Evolutionary conservation across 2,888 invertebrate species (phyloP).

Genomic region (Ligdia adustata): DNA sequence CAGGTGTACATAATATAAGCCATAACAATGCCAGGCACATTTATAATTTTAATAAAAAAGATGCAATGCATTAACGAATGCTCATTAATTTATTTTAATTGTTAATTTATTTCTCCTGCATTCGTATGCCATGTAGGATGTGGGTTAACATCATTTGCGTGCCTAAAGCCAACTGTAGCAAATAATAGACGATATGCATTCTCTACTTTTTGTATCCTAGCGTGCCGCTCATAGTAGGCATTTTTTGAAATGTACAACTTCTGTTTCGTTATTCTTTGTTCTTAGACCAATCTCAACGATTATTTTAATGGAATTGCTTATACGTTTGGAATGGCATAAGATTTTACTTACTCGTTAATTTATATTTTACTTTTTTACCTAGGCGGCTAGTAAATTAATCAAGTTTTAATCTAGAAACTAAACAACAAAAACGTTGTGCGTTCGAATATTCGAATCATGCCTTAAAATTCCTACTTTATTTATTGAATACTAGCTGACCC

Average conservation of each 20-base stretch:
- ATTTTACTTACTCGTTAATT: too few species aligned
- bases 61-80: neutral
- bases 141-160: slow-evolving; percentile 30
- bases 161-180: slow-evolving; percentile 26
- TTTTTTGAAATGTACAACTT: slow-evolving; percentile 4
- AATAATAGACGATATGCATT: slow-evolving; percentile 29
- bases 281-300: slow-evolving; percentile 5
- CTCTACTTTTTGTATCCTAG: slow-evolving; percentile 20
- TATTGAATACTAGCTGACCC: too few species aligned
- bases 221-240: slow-evolving; percentile 12
- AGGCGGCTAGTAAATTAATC: too few species aligned
- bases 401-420: too few species aligned
- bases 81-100: slow-evolving; percentile 10
- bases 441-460: too few species aligned
- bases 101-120: slow-evolving; percentile 18
- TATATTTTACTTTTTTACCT: too few species aligned
- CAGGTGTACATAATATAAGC: too few species aligned
- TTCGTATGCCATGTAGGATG: slow-evolving; percentile 16
- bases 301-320: slow-evolving; percentile 9
- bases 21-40: too few species aligned
- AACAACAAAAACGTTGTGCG: too few species aligned
- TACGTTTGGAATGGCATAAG: too few species aligned
- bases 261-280: slow-evolving; percentile 14
- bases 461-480: too few species aligned
- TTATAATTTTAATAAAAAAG: neutral